phyloP scores from a whole-genome alignment of 2,113 vertebrate species.

The Bubalus kerabau region DNA sequence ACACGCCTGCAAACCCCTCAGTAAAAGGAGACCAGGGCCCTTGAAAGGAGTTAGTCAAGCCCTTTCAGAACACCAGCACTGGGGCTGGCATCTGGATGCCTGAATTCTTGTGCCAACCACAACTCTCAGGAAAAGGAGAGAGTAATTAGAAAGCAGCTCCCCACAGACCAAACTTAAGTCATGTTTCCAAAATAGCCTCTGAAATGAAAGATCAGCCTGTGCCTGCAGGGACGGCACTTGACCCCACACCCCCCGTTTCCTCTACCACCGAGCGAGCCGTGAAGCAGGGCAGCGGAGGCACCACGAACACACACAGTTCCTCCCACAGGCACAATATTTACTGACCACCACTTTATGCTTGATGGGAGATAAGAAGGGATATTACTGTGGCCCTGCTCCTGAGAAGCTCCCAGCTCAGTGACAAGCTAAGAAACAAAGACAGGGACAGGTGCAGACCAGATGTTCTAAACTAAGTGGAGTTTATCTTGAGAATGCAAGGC shows the following conservation, averaged over 20 bases:
- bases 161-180: constrained; percentile 25
- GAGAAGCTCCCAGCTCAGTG: neutral
- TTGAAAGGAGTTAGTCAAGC: neutral
- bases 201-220: constrained; percentile 19
- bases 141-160: constrained; percentile 53
- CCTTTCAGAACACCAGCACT: neutral
- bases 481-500: neutral
- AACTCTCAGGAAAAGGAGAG: constrained; percentile 29
- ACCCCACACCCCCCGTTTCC: neutral
- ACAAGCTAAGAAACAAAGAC: neutral
- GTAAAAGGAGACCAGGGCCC: neutral
- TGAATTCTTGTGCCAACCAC: neutral
- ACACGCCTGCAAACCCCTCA: neutral
- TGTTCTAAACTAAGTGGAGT: neutral
- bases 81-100: neutral
- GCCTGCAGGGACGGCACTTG: neutral
- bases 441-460: neutral
- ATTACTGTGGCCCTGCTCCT: neutral
- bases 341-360: neutral
- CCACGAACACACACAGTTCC: neutral
- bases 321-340: neutral
- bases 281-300: neutral
- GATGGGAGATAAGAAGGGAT: neutral
- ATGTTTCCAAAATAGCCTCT: constrained; percentile 45
- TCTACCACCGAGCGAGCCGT: neutral